phyloP scores from a whole-genome alignment of 2,888 invertebrate genomes.

The Graphium colonna region DNA sequence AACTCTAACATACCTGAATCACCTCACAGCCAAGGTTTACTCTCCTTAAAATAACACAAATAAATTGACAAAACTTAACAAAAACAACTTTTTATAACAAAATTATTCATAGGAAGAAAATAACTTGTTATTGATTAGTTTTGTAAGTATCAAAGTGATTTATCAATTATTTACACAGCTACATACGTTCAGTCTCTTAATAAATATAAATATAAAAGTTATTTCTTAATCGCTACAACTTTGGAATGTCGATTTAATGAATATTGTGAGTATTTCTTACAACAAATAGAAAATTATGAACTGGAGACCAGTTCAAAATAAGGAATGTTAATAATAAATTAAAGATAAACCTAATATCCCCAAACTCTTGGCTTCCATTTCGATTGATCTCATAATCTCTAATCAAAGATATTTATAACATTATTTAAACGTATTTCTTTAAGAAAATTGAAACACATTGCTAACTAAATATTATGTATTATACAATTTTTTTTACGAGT shows the following conservation, averaged over 20 bases:
- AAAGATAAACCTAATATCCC: not conserved
- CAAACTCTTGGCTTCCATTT: constrained; percentile 15
- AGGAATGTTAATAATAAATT: constrained; percentile 4
- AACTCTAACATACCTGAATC: constrained; percentile 42
- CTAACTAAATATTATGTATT: too few species aligned
- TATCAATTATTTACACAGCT: constrained; percentile 6
- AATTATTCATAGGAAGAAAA: not conserved
- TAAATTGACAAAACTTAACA: not conserved
- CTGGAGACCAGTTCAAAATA: constrained; percentile 5
- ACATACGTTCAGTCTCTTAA: constrained; percentile 25
- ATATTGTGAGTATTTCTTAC: constrained; percentile 16
- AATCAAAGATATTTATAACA: too few species aligned
- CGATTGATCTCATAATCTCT: not conserved
- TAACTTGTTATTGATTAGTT: not conserved
- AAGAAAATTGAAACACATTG: too few species aligned
- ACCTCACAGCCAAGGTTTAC: constrained; percentile 59
- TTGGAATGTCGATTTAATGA: constrained; percentile 30
- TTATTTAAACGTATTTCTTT: too few species aligned
- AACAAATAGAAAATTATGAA: constrained; percentile 11
- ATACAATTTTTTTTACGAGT: too few species aligned
- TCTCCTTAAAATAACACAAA: not conserved
- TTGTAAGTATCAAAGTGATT: not conserved
- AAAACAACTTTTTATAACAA: not conserved
- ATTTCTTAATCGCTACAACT: constrained; percentile 35
- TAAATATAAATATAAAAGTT: constrained; percentile 31